phyloP scores from a whole-genome alignment of 2,888 invertebrate genomes.

The Trypoxylon attenuatum region DNA sequence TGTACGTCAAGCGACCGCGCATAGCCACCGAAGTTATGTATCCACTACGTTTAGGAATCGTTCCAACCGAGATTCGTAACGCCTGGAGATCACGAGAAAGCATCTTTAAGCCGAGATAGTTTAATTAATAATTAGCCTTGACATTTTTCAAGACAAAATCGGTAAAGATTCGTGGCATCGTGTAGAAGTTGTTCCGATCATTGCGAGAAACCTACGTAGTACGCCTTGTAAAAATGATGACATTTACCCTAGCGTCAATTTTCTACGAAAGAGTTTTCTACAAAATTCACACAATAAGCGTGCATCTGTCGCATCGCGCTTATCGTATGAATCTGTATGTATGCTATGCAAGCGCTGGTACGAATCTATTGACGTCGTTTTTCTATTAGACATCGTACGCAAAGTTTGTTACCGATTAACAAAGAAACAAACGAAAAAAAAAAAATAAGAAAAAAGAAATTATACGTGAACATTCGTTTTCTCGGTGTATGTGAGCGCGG shows the following conservation, averaged over 20 bases:
- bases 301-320: conserved; percentile 45
- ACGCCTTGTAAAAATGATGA: conserved; percentile 67
- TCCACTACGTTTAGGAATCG: no score
- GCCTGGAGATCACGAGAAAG: no score
- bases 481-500: conserved; percentile 22
- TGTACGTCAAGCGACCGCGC: no score
- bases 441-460: not conserved
- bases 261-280: conserved; percentile 67
- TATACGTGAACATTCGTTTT: not conserved
- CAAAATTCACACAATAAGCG: conserved; percentile 57
- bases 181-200: conserved; percentile 60
- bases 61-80: no score
- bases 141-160: no score
- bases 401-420: conserved; percentile 37
- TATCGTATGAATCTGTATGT: conserved; percentile 56
- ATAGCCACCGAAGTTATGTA: no score
- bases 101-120: no score
- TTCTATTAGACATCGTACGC: conserved; percentile 48
- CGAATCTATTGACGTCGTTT: conserved; percentile 50
- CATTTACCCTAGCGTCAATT: conserved; percentile 72
- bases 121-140: no score
- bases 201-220: conserved; percentile 63
- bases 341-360: conserved; percentile 52
- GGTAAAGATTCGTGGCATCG: conserved; percentile 51
- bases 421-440: not conserved